Conservation (phyloP, 2,888 invertebrate species). For the Platycnemis pennipes region DNA sequence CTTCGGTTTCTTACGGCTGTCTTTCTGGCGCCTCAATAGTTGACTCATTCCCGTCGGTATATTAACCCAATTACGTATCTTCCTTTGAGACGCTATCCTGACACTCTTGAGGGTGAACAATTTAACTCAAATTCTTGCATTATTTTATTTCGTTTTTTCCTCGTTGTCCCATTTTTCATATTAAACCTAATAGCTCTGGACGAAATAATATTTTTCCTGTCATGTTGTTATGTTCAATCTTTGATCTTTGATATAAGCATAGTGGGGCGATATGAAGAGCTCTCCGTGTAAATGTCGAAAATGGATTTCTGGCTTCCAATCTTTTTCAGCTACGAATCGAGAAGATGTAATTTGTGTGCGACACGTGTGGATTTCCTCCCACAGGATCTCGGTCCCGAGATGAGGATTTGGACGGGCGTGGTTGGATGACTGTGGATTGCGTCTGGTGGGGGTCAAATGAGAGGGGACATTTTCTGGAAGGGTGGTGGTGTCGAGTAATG, state of each 20-base stretch:
- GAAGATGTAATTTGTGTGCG: neutral
- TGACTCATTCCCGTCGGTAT: too few species aligned
- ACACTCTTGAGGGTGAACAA: too few species aligned
- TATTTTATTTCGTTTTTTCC: neutral
- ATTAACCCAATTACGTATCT: too few species aligned
- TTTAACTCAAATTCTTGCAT: too few species aligned
- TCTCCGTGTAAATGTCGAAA: neutral
- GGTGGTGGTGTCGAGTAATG: neutral
- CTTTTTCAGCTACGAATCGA: neutral
- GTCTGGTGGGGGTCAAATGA: neutral
- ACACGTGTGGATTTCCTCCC: neutral
- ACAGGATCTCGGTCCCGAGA: neutral
- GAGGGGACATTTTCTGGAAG: neutral
- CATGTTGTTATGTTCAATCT: too few species aligned
- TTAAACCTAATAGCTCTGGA: too few species aligned
- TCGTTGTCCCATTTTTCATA: neutral
- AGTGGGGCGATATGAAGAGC: too few species aligned
- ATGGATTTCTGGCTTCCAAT: neutral
- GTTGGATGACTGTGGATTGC: neutral
- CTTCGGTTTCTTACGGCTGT: neutral
- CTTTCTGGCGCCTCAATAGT: neutral
- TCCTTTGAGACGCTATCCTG: too few species aligned
- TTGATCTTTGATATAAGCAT: too few species aligned
- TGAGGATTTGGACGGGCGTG: conserved; percentile 17
- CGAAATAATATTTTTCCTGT: too few species aligned